Evolutionary conservation across 2,888 invertebrate species (phyloP), one percentile per base, ranked within the genome.

Genomic region (Gortyna flavago): DNA sequence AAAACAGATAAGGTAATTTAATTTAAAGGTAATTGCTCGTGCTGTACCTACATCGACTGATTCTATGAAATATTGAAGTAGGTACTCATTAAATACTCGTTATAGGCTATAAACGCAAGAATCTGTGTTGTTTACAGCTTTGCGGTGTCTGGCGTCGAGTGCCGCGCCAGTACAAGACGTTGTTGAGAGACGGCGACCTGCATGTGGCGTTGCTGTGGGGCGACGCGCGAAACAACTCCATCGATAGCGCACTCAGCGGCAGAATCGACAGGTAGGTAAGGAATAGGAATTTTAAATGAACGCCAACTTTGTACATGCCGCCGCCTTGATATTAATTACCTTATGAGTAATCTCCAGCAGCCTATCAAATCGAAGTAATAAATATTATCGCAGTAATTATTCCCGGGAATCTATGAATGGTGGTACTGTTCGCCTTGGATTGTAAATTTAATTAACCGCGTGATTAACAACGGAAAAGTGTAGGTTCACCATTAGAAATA

Each of bases 121-220:
- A 75, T 79, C 11, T 77, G 79, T 86, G 74, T 87, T 90, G 85
- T 91, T 91, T 92, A 80, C 92, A 97, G 96, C 95, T 99, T 48
- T 99, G 99, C 91, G 99, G 99, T 0, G 98, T 99, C 1, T 99
- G 99, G 99, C 97, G 98, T 80, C 97, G 99, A 83, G 97, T 99
- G 72, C 98, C 99, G 1, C 97, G 98, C 62, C 98, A 98, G 83
- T 99, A 99, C 93, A 97, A 98, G 89, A 97, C 97, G 85, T 93
- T 98, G 72, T 95, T 99, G 84, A 97, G 98, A 85, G 98, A 99
- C 88, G 98, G 98, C 86, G 97, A 97, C 78, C 96, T 99, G 86
- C 98, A 97, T 91, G 98, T 98, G 41, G 98, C 98, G 0, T 95
- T 99, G 64, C 96, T 98, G 48, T 98, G 98, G 98, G 98, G 98